A percentile compares a stretch with the other conserved stretches of the same genome.
Evolutionary conservation across 1,140 invertebrate genomes (phyloP).

Genomic region (Wiebesia pumilae): DNA sequence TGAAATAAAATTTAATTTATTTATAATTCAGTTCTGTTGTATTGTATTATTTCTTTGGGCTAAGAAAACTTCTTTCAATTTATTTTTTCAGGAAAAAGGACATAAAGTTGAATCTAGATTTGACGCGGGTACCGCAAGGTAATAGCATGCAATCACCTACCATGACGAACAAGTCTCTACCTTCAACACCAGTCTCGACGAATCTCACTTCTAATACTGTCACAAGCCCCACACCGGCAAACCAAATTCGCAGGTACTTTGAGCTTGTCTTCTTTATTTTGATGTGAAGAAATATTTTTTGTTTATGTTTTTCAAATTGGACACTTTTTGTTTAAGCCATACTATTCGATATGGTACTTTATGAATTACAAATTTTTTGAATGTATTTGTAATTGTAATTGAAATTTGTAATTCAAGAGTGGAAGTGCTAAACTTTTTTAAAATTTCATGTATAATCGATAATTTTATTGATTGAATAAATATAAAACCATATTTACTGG

Average conservation of each 20-base stretch:
- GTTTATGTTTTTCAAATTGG: slow-evolving; percentile 19
- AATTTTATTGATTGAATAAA: too few relatives aligned
- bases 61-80: slow-evolving; percentile 18
- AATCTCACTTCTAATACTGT: slow-evolving; percentile 68
- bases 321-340: slow-evolving; percentile 12
- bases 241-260: slow-evolving; percentile 78
- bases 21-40: too few relatives aligned
- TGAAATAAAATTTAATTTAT: too few relatives aligned
- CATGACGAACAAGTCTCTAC: slow-evolving; percentile 67
- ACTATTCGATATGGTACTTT: neutral
- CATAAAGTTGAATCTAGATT: slow-evolving; percentile 71
- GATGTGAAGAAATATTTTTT: neutral
- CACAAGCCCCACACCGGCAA: slow-evolving; percentile 75
- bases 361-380: neutral
- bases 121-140: slow-evolving; percentile 70
- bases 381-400: too few relatives aligned
- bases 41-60: neutral
- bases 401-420: too few relatives aligned
- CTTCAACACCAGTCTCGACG: slow-evolving; percentile 68
- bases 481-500: too few relatives aligned
- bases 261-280: neutral
- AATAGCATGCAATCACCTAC: slow-evolving; percentile 70
- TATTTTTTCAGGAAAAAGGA: slow-evolving; percentile 69
- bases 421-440: too few relatives aligned
- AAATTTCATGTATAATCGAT: too few relatives aligned